A percentile compares a stretch with the other conserved stretches of the same genome.
These are phyloP conservation scores for Drosophila burlai DNA, from an alignment of 1,140 invertebrate genomes.

Conservation along the genomic window DNA sequence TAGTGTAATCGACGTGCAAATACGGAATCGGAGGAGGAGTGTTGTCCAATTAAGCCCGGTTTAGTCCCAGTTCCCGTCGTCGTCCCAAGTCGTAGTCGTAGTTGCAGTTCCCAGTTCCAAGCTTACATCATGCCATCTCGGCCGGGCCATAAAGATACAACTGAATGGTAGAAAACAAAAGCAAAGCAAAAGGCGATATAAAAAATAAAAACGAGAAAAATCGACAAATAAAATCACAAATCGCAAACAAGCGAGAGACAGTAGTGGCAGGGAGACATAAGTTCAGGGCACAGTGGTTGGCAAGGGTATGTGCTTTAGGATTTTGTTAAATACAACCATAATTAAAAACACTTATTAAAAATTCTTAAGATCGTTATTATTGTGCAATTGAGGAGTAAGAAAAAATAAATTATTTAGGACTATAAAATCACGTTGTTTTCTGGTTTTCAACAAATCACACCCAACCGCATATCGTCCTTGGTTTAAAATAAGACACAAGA, in stretches of 20 bases:
- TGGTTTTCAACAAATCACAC: too few species aligned
- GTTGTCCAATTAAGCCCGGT: slow-evolving; percentile 53
- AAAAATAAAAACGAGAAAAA: slow-evolving; percentile 56
- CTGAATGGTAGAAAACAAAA: slow-evolving; percentile 45
- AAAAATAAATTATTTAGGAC: too few species aligned
- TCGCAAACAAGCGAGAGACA: slow-evolving; percentile 45
- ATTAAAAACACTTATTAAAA: neutral
- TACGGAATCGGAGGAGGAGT: slow-evolving; percentile 44
- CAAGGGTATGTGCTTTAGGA: neutral
- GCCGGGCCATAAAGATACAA: slow-evolving; percentile 42
- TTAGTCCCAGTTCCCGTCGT: slow-evolving; percentile 34
- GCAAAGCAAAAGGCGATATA: slow-evolving; percentile 43
- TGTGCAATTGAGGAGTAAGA: neutral
- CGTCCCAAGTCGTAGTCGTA: slow-evolving; percentile 4
- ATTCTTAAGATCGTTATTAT: neutral
- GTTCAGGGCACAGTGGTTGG: slow-evolving; percentile 35
- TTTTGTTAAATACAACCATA: neutral
- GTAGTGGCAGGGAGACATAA: slow-evolving; percentile 20
- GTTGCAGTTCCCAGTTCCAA: slow-evolving; percentile 14
- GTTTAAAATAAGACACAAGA: too few species aligned
- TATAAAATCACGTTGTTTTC: too few species aligned
- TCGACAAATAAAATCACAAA: slow-evolving; percentile 62
- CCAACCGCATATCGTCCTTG: too few species aligned
- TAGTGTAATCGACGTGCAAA: slow-evolving; percentile 50
- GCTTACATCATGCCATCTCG: slow-evolving; percentile 54